Percentiles rank a stretch among this genome's conserved stretches.
phyloP scores from a whole-genome alignment of 2,113 vertebrate genomes.

The Paramormyrops kingsleyae region DNA sequence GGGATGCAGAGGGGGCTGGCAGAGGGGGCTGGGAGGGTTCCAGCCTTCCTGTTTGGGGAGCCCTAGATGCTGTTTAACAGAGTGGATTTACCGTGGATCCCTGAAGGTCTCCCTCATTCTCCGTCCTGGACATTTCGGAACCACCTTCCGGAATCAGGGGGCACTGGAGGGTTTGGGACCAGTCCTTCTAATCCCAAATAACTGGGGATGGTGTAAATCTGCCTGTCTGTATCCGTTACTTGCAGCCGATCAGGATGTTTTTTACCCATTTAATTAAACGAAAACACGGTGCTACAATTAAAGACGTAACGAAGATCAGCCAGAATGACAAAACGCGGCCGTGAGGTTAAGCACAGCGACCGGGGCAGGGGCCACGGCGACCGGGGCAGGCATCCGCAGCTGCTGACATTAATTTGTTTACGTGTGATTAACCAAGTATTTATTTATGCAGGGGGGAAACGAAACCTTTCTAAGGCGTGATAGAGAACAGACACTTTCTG shows the following conservation, averaged over 20 bases:
- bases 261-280: background rate
- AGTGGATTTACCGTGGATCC: background rate
- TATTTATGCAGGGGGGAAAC: constrained; percentile 34
- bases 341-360: background rate
- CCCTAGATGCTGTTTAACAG: background rate
- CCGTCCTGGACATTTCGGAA: background rate
- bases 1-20: background rate
- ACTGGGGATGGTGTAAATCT: background rate
- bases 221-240: background rate
- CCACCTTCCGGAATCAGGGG: background rate
- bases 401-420: background rate
- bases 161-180: background rate
- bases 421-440: constrained; percentile 32
- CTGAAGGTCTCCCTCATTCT: background rate
- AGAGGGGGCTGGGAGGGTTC: background rate
- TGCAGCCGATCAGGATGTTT: background rate
- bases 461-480: constrained; percentile 41
- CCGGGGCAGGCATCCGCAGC: background rate
- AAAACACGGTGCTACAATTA: background rate
- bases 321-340: background rate
- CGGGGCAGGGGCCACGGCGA: background rate
- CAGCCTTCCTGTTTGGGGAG: background rate
- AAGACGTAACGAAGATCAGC: background rate
- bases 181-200: background rate
- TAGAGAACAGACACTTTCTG: constrained; percentile 34